phyloP scores from a whole-genome alignment of 2,113 vertebrate species.

The Chloropsis cyanopogon region DNA sequence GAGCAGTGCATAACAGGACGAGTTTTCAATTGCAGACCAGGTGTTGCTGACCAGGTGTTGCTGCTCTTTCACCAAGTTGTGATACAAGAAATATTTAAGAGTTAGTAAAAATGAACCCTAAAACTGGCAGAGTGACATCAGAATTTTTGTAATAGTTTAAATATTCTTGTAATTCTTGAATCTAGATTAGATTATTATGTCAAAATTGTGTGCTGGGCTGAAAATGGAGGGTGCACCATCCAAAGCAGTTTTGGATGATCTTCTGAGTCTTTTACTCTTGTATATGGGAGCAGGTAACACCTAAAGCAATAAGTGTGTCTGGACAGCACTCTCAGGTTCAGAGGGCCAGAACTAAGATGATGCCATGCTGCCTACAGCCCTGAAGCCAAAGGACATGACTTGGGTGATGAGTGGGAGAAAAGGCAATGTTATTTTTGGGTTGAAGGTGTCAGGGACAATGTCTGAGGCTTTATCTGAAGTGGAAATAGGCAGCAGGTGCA shows the following conservation, averaged over 20 bases:
- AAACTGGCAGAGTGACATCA: background rate
- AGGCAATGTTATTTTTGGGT: fast-evolving
- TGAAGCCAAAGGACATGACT: background rate
- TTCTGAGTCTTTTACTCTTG: background rate
- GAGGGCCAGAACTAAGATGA: background rate
- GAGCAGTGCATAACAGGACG: background rate
- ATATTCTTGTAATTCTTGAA: background rate
- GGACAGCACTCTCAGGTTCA: background rate
- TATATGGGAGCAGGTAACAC: background rate
- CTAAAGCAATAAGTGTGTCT: background rate
- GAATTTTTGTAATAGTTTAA: background rate
- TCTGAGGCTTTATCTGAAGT: background rate
- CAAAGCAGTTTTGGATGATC: background rate
- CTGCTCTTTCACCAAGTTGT: background rate
- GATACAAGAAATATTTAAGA: background rate
- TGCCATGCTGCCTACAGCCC: background rate
- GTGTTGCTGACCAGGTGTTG: background rate
- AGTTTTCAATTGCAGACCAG: background rate
- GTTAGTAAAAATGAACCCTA: background rate
- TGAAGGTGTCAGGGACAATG: background rate
- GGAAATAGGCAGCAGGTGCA: background rate
- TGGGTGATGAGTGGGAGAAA: background rate
- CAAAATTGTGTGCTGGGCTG: background rate
- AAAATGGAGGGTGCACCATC: background rate
- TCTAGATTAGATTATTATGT: background rate